A percentile compares a stretch with the other conserved stretches of the same genome.
These are phyloP conservation scores for Pangasius macronema DNA, from an alignment of 2,797 vertebrate species.

Conservation along the genomic window DNA sequence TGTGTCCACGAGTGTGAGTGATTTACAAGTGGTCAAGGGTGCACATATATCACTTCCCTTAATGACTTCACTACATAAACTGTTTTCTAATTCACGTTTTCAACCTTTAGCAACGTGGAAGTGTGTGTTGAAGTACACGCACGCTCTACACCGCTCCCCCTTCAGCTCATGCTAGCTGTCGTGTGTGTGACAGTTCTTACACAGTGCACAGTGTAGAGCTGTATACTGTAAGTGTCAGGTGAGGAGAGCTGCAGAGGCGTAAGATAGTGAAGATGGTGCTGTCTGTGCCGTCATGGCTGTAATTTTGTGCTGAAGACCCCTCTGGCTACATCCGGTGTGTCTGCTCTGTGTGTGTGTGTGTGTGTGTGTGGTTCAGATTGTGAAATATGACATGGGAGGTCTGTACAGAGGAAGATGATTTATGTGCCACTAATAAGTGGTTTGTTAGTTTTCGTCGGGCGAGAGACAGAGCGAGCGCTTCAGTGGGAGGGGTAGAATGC, in stretches of 20 bases:
- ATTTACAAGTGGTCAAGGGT: not conserved
- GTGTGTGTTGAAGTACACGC: not conserved
- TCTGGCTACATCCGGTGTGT: conserved; percentile 49
- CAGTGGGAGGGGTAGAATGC: not conserved
- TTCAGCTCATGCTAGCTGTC: conserved; percentile 34
- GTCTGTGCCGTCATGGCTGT: conserved; percentile 41
- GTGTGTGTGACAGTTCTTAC: conserved; percentile 46
- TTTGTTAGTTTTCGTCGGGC: conserved; percentile 47
- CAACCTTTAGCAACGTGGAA: not conserved
- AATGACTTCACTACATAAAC: not conserved
- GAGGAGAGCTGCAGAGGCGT: conserved; percentile 52
- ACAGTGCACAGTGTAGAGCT: conserved; percentile 47
- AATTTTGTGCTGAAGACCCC: conserved; percentile 53
- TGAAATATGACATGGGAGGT: conserved; percentile 38
- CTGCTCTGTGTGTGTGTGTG: conserved; percentile 22
- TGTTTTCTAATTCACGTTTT: not conserved
- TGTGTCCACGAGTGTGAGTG: not conserved
- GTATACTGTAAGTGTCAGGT: conserved; percentile 61
- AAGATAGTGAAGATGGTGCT: conserved; percentile 37
- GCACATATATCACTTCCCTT: not conserved
- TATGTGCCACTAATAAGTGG: conserved; percentile 55
- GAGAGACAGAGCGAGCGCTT: conserved; percentile 24
- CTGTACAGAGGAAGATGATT: conserved; percentile 46
- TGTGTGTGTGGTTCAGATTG: conserved; percentile 42
- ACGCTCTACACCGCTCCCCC: not conserved